Evolutionary conservation across 2,888 invertebrate genomes (phyloP), one percentile per base, ranked within the genome.

Genomic region (Polyommatus iphigenia): DNA sequence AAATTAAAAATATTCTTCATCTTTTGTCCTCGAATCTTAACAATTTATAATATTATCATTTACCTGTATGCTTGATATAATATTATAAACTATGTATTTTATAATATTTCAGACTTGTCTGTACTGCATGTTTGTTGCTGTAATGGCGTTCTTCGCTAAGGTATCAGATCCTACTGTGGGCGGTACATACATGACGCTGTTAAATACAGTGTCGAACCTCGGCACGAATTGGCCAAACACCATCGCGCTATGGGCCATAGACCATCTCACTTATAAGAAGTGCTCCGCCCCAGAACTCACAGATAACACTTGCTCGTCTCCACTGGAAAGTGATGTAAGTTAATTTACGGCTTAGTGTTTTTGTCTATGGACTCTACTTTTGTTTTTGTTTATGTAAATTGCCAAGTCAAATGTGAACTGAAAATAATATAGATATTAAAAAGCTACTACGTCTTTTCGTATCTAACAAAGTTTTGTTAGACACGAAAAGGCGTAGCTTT

Each of bases 161-260:
- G 96, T 99, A 76, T 99, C 99, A 80, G 99, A 99, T 89, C 99
- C 99, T 0, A 95, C 97, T 0, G 98, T 99, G 0, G 99, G 99
- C 2, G 99, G 99, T 6, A 99, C 99, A 0, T 99, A 99, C 89
- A 99, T 99, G 99, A 99, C 99, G 0, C 95, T 99, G 77, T 94
- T 99, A 20, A 99, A 99, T 89, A 99, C 99, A 0, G 95, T 99
- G 32, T 96, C 97, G 76, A 99, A 99, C 94, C 95, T 99, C 79
- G 99, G 99, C n/a, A 98, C 98, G 7, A 99, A 99, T 87, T 99
- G 99, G 99, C 99, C 99, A 0, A 96, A 97, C 79, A 99, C 99
- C 0, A 93, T 98, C 4, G 97, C 98, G 0, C 95, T 99, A 5
- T 99, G 98, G 97, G 95, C 98, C 79, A 98, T 99, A 3, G 99